Evolutionary conservation across 2,113 vertebrate species (phyloP), one percentile per base, ranked within the genome.

Genomic region (Apeltes quadracus): DNA sequence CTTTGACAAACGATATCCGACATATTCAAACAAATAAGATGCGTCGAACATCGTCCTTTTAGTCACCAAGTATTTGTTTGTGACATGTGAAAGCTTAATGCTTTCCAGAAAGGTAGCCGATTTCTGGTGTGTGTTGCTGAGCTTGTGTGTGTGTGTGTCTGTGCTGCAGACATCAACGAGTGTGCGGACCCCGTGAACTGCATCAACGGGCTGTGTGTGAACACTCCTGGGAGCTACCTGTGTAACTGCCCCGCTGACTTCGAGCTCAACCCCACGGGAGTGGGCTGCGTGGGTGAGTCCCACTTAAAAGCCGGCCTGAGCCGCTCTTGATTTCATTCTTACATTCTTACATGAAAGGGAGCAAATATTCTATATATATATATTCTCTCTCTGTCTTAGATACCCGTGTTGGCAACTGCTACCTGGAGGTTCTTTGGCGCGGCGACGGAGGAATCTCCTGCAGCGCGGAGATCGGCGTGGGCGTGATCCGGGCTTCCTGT

Each of bases 231-330:
- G 27, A 95, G 94, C 88, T 98, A 97, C 91, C 72, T 94, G 38
- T 99, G 97, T 83, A 96, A 94, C 92, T 99, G 97, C 20, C 96
- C 96, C 0, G 92, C 93, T 38, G 96, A 98, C 84, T 99, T 98
- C 3, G 94, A 96, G 90, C 93, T 97, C 72, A 97, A 97, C 88
- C 96, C 96, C 77, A 97, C 95, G 0, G 91, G 97, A 4, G 95
- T 97, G 75, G 97, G 97, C 85, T 98, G 96, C 0, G 96, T 98
- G 56, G 97, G 97, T 98, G 84, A 95, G 96, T 88, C 48, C 9
- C 46, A n/a, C 14, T 39, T 1, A 65, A 29, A n/a, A 51, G 12
- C 50, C 61, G 56, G 53, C 50, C 50, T 7, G n/a, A 14, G 4
- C 4, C 11, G 13, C 50, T 54, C 23, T 54, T 54, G 14, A 43